phyloP scores from a whole-genome alignment of 2,888 invertebrate species.

The Pycnomerus fuliginosus region DNA sequence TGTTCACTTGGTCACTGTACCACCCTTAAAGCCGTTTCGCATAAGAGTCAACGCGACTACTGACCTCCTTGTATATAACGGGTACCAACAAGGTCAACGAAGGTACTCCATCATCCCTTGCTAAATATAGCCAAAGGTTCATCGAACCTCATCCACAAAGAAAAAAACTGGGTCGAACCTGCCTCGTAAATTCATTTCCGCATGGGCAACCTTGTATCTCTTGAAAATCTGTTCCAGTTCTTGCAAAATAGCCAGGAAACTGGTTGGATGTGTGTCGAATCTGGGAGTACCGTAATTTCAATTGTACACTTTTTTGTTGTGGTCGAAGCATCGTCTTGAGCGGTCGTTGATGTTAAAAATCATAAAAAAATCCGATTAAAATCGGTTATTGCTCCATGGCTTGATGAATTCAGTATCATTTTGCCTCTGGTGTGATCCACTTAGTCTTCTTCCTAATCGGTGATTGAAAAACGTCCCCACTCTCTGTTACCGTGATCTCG shows the following conservation, averaged over 20 bases:
- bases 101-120: constrained; percentile 21
- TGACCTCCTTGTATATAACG: constrained; percentile 34
- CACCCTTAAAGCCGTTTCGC: constrained; percentile 16
- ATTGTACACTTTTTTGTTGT: constrained; percentile 27
- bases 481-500: constrained; percentile 28
- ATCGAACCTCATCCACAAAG: constrained; percentile 10
- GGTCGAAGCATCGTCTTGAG: background rate
- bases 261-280: constrained; percentile 26
- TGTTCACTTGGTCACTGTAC: constrained; percentile 41
- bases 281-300: constrained; percentile 30
- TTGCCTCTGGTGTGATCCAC: too few relatives aligned
- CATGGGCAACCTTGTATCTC: constrained; percentile 33
- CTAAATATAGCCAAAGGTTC: constrained; percentile 14
- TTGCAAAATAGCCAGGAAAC: constrained; percentile 18
- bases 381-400: too few relatives aligned
- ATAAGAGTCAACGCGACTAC: constrained; percentile 4
- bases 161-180: constrained; percentile 24
- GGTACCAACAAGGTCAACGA: constrained; percentile 35
- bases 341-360: too few relatives aligned
- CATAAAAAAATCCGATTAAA: too few relatives aligned
- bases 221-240: constrained; percentile 25
- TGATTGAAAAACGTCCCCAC: constrained; percentile 13
- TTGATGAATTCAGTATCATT: too few relatives aligned
- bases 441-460: constrained; percentile 7
- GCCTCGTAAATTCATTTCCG: constrained; percentile 32